These are phyloP conservation scores for Lasioglossum leucozonium DNA, from an alignment of 2,888 invertebrate species.

Conservation along the genomic window DNA sequence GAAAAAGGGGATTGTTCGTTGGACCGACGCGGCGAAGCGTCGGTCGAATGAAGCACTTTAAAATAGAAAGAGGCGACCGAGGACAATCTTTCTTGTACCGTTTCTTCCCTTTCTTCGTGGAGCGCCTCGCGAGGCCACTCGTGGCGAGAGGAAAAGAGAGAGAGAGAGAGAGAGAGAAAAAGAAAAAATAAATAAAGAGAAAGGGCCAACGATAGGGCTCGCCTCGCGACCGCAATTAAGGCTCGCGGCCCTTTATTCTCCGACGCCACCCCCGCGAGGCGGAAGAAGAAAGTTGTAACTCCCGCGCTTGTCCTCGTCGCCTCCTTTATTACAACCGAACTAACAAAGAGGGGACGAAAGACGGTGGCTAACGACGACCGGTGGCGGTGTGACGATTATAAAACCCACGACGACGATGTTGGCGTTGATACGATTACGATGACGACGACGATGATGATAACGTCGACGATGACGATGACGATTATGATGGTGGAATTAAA, in stretches of 20 bases:
- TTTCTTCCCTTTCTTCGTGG: conserved; percentile 68
- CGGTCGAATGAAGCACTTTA: conserved; percentile 83
- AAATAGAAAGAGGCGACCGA: conserved; percentile 76
- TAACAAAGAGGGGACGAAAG: conserved; percentile 37
- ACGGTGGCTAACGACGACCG: conserved; percentile 10
- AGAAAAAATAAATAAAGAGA: conserved; percentile 26
- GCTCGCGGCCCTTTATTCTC: conserved; percentile 31
- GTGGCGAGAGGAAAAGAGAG: conserved; percentile 25
- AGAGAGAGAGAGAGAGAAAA: too few species aligned
- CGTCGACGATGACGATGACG: background rate
- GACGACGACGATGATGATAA: conserved; percentile 18
- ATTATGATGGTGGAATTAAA: conserved; percentile 41
- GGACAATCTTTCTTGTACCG: conserved; percentile 74
- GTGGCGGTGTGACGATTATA: conserved; percentile 11
- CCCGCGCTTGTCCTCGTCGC: conserved; percentile 63
- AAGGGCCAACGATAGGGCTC: conserved; percentile 41
- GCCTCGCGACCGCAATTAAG: conserved; percentile 66
- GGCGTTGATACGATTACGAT: conserved; percentile 10
- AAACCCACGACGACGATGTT: conserved; percentile 7
- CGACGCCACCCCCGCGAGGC: conserved; percentile 60
- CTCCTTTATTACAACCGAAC: conserved; percentile 60
- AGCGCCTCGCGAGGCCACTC: conserved; percentile 66
- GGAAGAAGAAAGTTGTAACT: conserved; percentile 65
- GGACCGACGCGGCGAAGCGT: conserved; percentile 81
- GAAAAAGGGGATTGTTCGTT: conserved; percentile 76